Percentiles rank a stretch among this genome's conserved stretches.
Evolutionary conservation across 2,113 vertebrate genomes (phyloP).

Genomic region (Cygnus buccinator): DNA sequence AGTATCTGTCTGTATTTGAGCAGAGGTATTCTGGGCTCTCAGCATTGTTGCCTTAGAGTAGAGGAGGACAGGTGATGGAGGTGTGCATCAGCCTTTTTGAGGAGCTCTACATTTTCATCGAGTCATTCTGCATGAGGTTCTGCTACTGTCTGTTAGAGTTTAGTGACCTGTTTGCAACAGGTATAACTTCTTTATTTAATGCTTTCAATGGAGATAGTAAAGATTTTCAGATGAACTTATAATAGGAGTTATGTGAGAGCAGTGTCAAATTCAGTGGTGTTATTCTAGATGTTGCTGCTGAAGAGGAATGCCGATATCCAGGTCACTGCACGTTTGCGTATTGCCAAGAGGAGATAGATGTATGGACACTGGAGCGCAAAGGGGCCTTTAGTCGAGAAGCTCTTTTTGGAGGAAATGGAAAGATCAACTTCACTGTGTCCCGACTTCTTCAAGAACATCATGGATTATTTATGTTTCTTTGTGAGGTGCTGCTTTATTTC

Average conservation of each 20-base stretch:
- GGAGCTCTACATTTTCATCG: background rate
- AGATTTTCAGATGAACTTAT: background rate
- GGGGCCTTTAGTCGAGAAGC: conserved; percentile 92
- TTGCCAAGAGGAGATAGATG: conserved; percentile 97
- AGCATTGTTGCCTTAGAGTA: background rate
- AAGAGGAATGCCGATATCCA: conserved; percentile 91
- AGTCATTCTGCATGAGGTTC: background rate
- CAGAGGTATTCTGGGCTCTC: background rate
- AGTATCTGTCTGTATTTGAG: background rate
- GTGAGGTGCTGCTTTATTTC: conserved; percentile 83
- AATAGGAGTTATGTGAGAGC: background rate
- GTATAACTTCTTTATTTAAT: background rate
- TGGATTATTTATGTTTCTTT: conserved; percentile 97
- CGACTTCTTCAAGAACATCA: conserved; percentile 93
- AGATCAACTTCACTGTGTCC: conserved; percentile 85
- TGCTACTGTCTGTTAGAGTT: background rate
- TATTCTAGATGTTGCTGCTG: conserved; percentile 87
- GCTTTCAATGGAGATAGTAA: background rate
- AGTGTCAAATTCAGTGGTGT: background rate
- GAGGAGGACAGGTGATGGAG: background rate
- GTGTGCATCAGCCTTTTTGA: background rate
- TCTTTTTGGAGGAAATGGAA: conserved; percentile 87
- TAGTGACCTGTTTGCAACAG: background rate
- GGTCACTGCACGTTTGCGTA: conserved; percentile 97
- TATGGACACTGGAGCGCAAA: conserved; percentile 95